Conservation (phyloP, 1,140 invertebrate genomes). For the Drosophila saltans region DNA sequence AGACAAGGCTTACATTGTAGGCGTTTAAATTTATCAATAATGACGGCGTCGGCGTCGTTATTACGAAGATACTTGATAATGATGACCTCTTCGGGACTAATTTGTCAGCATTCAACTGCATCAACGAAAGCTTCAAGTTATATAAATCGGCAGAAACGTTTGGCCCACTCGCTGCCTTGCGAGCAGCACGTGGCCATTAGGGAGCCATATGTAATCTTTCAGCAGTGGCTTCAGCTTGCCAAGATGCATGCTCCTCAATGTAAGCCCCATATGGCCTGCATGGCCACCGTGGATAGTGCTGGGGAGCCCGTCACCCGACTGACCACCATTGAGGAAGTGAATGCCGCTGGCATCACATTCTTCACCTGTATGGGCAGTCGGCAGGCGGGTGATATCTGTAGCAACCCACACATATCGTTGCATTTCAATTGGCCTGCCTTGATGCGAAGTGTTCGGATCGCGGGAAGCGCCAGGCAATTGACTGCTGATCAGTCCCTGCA, state of each 20-base stretch:
- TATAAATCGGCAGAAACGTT: not conserved
- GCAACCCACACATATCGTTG: slow-evolving; percentile 92
- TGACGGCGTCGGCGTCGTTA: not conserved
- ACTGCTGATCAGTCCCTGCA: slow-evolving; percentile 28
- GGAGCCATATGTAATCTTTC: slow-evolving; percentile 57
- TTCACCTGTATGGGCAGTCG: slow-evolving; percentile 92
- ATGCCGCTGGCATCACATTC: slow-evolving; percentile 91
- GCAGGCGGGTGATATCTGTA: slow-evolving; percentile 90
- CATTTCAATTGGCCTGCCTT: slow-evolving; percentile 95
- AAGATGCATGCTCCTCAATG: slow-evolving; percentile 25
- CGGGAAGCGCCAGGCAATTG: slow-evolving; percentile 87
- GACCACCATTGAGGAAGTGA: slow-evolving; percentile 90
- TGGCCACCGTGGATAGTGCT: slow-evolving; percentile 91
- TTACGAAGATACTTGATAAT: not conserved
- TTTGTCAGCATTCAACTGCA: not conserved
- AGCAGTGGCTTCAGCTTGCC: slow-evolving; percentile 44
- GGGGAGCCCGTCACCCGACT: slow-evolving; percentile 90
- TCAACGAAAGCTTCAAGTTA: no score
- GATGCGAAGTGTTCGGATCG: slow-evolving; percentile 92
- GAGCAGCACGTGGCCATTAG: slow-evolving; percentile 35
- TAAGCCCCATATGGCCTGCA: slow-evolving; percentile 93
- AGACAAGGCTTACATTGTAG: slow-evolving; percentile 5
- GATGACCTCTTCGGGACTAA: not conserved
- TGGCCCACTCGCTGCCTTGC: not conserved
- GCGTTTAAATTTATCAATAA: slow-evolving; percentile 4